These are phyloP conservation scores for Ginglymostoma cirratum DNA, from an alignment of 2,113 vertebrate genomes.

Conservation along the genomic window DNA sequence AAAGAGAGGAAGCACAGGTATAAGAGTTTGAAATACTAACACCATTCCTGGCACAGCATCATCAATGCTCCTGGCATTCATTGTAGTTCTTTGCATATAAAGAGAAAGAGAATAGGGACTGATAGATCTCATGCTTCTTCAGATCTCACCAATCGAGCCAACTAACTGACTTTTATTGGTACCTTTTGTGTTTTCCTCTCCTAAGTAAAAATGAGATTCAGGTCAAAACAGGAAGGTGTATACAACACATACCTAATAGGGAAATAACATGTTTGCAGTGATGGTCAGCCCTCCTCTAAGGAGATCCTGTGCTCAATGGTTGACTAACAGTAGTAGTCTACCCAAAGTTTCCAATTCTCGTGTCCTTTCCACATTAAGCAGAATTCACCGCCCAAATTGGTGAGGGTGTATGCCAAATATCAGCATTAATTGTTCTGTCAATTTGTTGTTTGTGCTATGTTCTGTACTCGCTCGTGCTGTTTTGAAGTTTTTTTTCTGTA, in stretches of 20 bases:
- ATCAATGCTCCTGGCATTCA: neutral
- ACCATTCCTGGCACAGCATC: neutral
- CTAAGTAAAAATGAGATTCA: neutral
- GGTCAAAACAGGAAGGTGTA: neutral
- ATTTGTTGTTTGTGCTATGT: conserved; percentile 7
- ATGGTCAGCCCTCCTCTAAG: neutral
- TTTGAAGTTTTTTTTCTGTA: neutral
- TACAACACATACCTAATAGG: neutral
- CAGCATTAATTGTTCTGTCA: neutral
- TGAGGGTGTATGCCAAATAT: neutral
- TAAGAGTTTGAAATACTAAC: neutral
- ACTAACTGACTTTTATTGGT: neutral
- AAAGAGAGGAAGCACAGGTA: no score
- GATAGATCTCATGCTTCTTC: neutral
- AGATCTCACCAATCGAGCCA: neutral
- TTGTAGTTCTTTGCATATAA: neutral
- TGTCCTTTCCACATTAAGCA: neutral
- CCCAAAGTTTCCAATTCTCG: neutral
- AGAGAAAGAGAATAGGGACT: no score
- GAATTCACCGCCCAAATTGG: neutral
- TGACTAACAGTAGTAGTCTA: conserved; percentile 15
- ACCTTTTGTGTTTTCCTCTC: neutral
- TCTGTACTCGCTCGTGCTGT: neutral
- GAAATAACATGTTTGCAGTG: neutral
- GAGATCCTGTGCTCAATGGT: neutral